These are phyloP conservation scores for Drosophila parvula DNA, from an alignment of 1,140 invertebrate genomes.

Conservation along the genomic window DNA sequence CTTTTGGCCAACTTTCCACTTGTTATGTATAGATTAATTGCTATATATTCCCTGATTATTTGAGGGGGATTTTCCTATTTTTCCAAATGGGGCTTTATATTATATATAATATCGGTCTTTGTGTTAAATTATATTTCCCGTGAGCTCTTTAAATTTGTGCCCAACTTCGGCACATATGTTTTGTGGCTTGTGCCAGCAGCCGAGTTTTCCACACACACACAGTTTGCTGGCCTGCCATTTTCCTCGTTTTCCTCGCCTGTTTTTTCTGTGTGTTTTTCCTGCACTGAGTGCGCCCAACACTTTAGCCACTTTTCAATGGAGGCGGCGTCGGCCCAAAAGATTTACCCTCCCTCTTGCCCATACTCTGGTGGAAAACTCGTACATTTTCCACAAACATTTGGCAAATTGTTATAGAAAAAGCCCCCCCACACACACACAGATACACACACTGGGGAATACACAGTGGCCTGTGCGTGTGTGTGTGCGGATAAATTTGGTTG, in stretches of 20 bases:
- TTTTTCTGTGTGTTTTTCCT: slow-evolving; percentile 17
- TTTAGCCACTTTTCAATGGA: slow-evolving; percentile 68
- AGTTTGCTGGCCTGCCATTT: no score
- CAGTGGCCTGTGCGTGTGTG: slow-evolving; percentile 8
- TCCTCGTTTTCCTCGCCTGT: slow-evolving; percentile 24
- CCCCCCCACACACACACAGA: slow-evolving; percentile 6
- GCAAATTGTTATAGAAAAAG: slow-evolving; percentile 73
- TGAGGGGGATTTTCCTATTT: neutral
- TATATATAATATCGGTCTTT: neutral
- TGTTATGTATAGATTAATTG: slow-evolving; percentile 27
- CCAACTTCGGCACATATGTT: slow-evolving; percentile 33
- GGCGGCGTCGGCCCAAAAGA: slow-evolving; percentile 36
- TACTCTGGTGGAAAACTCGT: slow-evolving; percentile 52
- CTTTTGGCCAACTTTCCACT: slow-evolving; percentile 17
- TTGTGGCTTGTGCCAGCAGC: slow-evolving; percentile 21
- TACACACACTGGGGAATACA: slow-evolving; percentile 42
- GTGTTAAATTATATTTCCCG: slow-evolving; percentile 3
- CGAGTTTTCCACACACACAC: slow-evolving; percentile 13
- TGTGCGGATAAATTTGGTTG: slow-evolving; percentile 54
- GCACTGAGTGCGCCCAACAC: slow-evolving; percentile 30
- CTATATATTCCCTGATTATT: slow-evolving; percentile 1
- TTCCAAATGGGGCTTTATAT: no score
- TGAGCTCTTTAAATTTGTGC: slow-evolving; percentile 27
- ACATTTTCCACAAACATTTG: slow-evolving; percentile 70
- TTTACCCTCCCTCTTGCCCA: slow-evolving; percentile 3